A percentile compares a stretch with the other conserved stretches of the same genome.
These are phyloP conservation scores for Delichon dasypus DNA, from an alignment of 2,797 vertebrate species.

Conservation along the genomic window DNA sequence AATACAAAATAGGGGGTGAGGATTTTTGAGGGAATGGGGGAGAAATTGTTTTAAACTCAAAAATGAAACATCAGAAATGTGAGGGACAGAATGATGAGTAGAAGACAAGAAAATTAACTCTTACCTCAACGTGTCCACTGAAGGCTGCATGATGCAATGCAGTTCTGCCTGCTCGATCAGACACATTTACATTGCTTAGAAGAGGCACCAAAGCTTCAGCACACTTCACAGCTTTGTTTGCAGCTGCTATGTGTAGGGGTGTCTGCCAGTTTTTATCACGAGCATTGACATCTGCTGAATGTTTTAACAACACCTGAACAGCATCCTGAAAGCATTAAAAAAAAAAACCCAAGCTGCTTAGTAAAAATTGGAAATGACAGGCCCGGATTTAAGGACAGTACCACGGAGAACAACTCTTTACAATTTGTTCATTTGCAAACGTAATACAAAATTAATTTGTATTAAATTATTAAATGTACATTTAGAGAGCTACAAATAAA, in stretches of 20 bases:
- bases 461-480: not conserved
- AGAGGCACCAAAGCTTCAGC: slow-evolving; percentile 94
- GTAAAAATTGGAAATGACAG: not conserved
- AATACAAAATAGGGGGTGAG: not conserved
- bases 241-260: slow-evolving; percentile 93
- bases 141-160: slow-evolving; percentile 97
- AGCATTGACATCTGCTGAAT: slow-evolving; percentile 97
- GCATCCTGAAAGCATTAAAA: slow-evolving; percentile 82
- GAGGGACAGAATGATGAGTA: fast-evolving
- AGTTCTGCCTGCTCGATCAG: slow-evolving; percentile 93
- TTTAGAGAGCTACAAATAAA: not conserved
- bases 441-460: too few species aligned
- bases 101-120: not conserved
- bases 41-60: not conserved
- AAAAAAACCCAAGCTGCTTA: not conserved
- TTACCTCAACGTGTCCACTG: slow-evolving; percentile 96
- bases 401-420: not conserved
- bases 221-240: slow-evolving; percentile 95
- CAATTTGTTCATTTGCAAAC: not conserved
- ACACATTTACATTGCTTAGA: slow-evolving; percentile 96
- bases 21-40: not conserved
- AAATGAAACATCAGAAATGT: not conserved
- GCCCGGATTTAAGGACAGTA: not conserved
- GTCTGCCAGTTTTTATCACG: slow-evolving; percentile 99
- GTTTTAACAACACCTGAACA: slow-evolving; percentile 96